These are phyloP conservation scores for Calycopis cecrops DNA, from an alignment of 1,140 invertebrate species.

Conservation along the genomic window DNA sequence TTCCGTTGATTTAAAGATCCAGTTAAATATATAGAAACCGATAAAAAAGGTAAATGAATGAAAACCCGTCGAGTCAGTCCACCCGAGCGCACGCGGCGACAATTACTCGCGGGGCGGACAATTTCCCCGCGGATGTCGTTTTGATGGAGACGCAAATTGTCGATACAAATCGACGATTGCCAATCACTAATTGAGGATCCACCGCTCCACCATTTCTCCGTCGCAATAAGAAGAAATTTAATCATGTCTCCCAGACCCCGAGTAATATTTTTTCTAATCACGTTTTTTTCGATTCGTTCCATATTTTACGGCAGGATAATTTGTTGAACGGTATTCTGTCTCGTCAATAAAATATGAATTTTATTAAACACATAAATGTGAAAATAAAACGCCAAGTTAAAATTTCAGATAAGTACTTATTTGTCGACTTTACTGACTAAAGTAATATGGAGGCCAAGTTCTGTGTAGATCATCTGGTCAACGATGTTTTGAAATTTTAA, in stretches of 20 bases:
- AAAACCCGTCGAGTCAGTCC: constrained; percentile 16
- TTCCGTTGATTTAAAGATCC: too few species aligned
- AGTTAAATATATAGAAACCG: constrained; percentile 5
- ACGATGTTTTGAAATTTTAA: too few species aligned
- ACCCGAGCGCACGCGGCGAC: constrained; percentile 12
- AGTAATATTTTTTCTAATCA: not conserved
- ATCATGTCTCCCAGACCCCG: not conserved
- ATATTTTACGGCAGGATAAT: too few species aligned
- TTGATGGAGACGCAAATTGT: constrained; percentile 23
- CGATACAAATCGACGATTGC: constrained; percentile 16
- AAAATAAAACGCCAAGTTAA: too few species aligned
- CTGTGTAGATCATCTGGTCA: too few species aligned
- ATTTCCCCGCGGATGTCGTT: constrained; percentile 41
- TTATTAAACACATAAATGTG: too few species aligned
- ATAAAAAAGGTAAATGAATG: constrained; percentile 17
- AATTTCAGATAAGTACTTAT: too few species aligned
- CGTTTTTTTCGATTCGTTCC: not conserved
- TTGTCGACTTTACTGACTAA: too few species aligned
- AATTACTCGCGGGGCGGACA: constrained; percentile 19
- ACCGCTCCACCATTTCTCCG: not conserved
- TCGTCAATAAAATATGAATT: too few species aligned
- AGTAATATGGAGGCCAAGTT: too few species aligned
- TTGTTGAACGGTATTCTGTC: too few species aligned
- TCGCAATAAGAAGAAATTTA: not conserved
- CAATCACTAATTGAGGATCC: constrained; percentile 16